Conservation (phyloP, 2,113 vertebrate genomes). For the Bettongia penicillata region DNA sequence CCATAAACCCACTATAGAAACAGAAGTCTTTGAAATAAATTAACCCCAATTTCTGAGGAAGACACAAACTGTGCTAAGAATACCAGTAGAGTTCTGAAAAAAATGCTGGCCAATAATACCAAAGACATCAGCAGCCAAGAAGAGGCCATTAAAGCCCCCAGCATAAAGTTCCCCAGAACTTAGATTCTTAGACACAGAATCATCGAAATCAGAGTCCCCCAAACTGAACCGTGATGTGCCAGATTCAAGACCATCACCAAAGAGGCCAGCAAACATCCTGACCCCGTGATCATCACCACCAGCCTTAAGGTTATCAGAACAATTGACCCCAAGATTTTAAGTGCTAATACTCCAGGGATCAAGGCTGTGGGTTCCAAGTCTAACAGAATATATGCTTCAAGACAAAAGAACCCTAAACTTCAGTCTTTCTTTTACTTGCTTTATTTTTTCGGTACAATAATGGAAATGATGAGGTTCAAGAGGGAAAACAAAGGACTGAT, state of each 20-base stretch:
- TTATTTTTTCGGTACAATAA: neutral
- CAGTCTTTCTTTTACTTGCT: neutral
- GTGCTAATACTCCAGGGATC: too few species aligned
- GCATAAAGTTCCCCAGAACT: neutral
- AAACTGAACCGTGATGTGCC: neutral
- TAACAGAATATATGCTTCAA: neutral
- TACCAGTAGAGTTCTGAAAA: neutral
- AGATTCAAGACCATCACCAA: neutral
- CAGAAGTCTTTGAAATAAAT: too few species aligned
- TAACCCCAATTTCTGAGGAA: neutral
- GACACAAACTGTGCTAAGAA: neutral
- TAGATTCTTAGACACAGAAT: neutral
- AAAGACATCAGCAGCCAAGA: neutral
- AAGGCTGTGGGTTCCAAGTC: neutral
- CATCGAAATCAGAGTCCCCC: neutral
- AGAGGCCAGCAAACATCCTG: neutral
- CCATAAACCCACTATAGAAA: too few species aligned
- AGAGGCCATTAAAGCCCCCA: neutral
- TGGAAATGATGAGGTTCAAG: neutral
- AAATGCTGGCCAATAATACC: neutral
- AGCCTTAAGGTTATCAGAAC: neutral
- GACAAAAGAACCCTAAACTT: neutral
- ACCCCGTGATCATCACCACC: neutral
- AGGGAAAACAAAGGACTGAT: neutral
- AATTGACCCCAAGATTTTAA: too few species aligned